Conservation (phyloP, 2,888 invertebrate species). For the Hyalella azteca region DNA sequence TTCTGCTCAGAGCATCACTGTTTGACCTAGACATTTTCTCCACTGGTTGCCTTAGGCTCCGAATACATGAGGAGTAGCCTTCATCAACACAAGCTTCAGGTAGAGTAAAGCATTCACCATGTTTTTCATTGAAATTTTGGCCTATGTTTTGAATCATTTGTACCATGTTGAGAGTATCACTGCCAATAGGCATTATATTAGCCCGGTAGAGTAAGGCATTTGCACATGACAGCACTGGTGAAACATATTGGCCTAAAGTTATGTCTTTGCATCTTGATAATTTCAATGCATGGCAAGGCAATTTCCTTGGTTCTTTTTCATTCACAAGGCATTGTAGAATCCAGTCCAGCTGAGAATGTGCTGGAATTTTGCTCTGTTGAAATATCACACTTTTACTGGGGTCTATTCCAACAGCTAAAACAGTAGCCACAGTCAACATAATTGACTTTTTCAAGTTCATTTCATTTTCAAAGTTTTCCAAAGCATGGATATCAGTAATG, state of each 20-base stretch:
- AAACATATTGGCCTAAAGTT: conserved; percentile 80
- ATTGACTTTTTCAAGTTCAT: conserved; percentile 63
- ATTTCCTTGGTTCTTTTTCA: conserved; percentile 81
- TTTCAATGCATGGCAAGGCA: conserved; percentile 86
- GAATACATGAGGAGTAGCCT: conserved; percentile 66
- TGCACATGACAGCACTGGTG: conserved; percentile 94
- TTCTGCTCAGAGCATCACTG: conserved; percentile 75
- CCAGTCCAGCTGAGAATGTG: conserved; percentile 89
- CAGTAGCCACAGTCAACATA: conserved; percentile 78
- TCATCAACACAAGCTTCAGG: conserved; percentile 59
- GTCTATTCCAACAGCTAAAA: conserved; percentile 89
- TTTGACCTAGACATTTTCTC: conserved; percentile 99
- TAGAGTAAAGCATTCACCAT: conserved; percentile 60
- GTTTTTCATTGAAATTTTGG: conserved; percentile 78
- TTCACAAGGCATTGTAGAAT: conserved; percentile 82
- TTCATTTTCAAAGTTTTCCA: not conserved
- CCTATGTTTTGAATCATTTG: conserved; percentile 82
- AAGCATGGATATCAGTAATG: conserved; percentile 9
- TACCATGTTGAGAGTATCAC: conserved; percentile 90
- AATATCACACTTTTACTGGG: conserved; percentile 81
- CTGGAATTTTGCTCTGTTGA: conserved; percentile 82
- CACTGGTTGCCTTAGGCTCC: conserved; percentile 82
- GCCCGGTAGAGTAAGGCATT: conserved; percentile 92
- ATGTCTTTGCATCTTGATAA: conserved; percentile 65
- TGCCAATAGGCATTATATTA: conserved; percentile 92